Evolutionary conservation across 2,797 vertebrate genomes (phyloP), one percentile per base, ranked within the genome.

Genomic region (Ceyx erithaca): DNA sequence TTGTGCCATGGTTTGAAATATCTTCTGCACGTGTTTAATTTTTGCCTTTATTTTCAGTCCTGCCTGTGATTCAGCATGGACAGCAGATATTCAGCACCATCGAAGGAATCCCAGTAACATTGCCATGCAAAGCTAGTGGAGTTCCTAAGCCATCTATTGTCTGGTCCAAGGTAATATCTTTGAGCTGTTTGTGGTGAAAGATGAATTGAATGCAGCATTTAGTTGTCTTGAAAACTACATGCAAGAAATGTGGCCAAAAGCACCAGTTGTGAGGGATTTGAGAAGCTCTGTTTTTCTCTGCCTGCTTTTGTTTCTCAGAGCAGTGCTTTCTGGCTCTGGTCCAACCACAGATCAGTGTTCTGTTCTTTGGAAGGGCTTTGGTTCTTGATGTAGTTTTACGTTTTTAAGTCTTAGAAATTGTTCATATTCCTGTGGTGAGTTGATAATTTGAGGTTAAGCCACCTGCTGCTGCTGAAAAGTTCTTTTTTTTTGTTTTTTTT

Each of bases 1-100:
- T 52, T 85, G 20, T 80, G 31, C 46, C 22, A 1, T 40, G n/a
- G 12, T 82, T 80, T 86, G 59, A 76, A 76, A 85, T 31, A 30
- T 35, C 25, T 58, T 43, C 19, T 68, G 20, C 22, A 3, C 5
- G 15, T n/a, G 20, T 69, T 71, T 71, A 45, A 76, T 54, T 22
- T 62, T 81, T 92, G 33, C 9, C 2, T 92, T 73, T 94, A 4
- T 87, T 96, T 96, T 41, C 91, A 99, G 99, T 99, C 82, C 97
- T 98, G 92, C 99, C 99, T 33, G 98, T 98, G 75, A 99, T 99
- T 97, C 99, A 99, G 89, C 98, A 99, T 0, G 99, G 99, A 25
- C 99, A 99, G 90, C 99, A 99, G 96, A 98, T 99, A 75, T 99
- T 99, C 96, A 99, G 98, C 90, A 99, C 99, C 25, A 98, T 99